phyloP scores from a whole-genome alignment of 30 jellyfish, hydroid and myxozoan genomes.

The Chrysaora quinquecirrha region DNA sequence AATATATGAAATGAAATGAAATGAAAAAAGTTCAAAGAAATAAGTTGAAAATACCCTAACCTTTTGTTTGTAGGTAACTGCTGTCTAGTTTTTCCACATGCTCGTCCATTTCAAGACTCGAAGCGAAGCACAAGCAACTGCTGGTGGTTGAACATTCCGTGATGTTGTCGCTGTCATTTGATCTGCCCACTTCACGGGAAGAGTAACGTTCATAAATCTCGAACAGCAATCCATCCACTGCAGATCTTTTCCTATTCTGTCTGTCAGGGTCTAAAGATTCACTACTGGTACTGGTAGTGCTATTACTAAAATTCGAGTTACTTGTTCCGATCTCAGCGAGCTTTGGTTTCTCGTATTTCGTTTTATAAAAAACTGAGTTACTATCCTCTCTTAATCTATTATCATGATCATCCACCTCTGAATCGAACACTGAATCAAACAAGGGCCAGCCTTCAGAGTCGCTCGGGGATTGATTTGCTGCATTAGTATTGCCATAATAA shows the following conservation, averaged over 20 bases:
- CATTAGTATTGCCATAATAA: not conserved
- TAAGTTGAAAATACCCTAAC: too few species aligned
- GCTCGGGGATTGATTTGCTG: not conserved
- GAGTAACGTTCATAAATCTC: conserved; percentile 86
- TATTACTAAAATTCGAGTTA: too few species aligned
- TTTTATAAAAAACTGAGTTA: not conserved
- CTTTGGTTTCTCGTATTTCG: conserved; percentile 3
- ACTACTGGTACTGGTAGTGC: conserved; percentile 60
- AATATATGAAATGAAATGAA: too few species aligned
- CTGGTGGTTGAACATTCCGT: conserved; percentile 89
- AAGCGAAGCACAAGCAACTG: conserved; percentile 81
- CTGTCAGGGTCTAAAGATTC: conserved; percentile 45
- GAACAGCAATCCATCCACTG: conserved; percentile 92
- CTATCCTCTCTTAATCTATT: not conserved
- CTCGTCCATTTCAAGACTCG: conserved; percentile 89
- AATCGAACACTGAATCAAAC: not conserved
- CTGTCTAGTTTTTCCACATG: conserved; percentile 68
- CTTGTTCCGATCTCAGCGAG: conserved; percentile 45
- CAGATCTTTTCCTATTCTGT: conserved; percentile 63
- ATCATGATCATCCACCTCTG: not conserved
- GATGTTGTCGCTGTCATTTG: conserved; percentile 79
- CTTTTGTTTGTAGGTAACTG: conserved; percentile 80
- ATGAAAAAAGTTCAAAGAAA: too few species aligned
- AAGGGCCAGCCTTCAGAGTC: not conserved
- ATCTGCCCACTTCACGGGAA: conserved; percentile 55